phyloP scores from a whole-genome alignment of 2,888 invertebrate species.

The Protonemura montana region DNA sequence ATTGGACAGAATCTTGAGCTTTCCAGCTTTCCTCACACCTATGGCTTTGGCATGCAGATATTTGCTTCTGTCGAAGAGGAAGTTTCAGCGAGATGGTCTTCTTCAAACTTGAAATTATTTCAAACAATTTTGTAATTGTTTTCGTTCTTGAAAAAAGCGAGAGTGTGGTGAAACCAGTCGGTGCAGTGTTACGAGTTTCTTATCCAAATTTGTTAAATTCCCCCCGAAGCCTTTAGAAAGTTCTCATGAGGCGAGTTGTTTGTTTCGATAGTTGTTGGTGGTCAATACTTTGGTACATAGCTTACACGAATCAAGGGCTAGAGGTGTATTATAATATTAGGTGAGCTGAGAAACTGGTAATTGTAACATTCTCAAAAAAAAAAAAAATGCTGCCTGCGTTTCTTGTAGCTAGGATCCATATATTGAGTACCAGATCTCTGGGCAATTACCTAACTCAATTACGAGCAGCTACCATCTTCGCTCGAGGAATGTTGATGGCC shows the following conservation, averaged over 20 bases:
- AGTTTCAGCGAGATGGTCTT: neutral
- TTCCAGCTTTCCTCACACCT: too few species aligned
- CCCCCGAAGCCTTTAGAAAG: neutral
- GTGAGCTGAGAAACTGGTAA: neutral
- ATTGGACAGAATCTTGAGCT: neutral
- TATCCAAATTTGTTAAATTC: neutral
- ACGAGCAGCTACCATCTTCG: neutral
- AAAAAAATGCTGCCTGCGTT: neutral
- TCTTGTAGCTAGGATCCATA: neutral
- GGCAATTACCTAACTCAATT: neutral
- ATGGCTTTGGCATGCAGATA: neutral
- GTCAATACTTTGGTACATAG: neutral
- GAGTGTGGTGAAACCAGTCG: neutral
- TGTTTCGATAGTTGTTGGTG: neutral
- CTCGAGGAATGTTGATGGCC: neutral
- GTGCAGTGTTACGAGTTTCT: neutral
- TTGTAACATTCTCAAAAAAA: slow-evolving; percentile 1
- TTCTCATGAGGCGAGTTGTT: neutral
- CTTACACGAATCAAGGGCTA: neutral
- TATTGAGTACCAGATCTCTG: neutral
- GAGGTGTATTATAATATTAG: neutral
- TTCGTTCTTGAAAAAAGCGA: neutral
- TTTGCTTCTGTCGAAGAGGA: neutral
- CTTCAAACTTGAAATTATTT: neutral
- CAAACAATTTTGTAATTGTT: neutral